Evolutionary conservation across 1,140 invertebrate species (phyloP), one percentile per base, ranked within the genome.

Genomic region (Cydia pomonella): DNA sequence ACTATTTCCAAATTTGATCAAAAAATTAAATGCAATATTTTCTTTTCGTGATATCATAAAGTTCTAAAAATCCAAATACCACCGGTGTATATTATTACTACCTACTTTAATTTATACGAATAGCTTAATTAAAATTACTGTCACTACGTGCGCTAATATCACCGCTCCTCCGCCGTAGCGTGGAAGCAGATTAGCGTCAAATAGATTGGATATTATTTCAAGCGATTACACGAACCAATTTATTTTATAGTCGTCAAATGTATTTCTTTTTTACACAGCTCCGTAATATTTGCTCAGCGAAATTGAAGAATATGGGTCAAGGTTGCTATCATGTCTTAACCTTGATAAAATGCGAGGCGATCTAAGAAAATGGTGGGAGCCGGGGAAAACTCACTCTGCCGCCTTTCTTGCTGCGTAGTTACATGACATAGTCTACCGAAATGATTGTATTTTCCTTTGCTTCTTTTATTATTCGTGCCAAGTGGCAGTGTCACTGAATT

Each of bases 341-440:
- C 64, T 69, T 69, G 64, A 69, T 69, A 69, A 33, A 69, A 59
- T 59, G 64, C 25, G 64, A 69, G 63, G 27, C 64, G 18, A 59
- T 59, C 7, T 18, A 69, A 41, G 64, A 38, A 66, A 69, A 38
- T 69, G 64, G 64, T 16, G 7, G 64, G 16, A 13, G 5, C 29
- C n/a, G 27, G 64, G 27, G 29, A 38, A 38, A 64, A 64, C 23
- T 64, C 53, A 59, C 21, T 59, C 53, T 59, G 3, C 10, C 7
- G 18, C 53, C 18, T 59, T 23, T 59, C 7, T 21, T 23, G 2
- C 16, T 23, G 21, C 12, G 59, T 63, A 63, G 63, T 16, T 16
- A 33, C 27, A n/a, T 18, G 10, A 64, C 16, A 33, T 29, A 33
- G 27, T 29, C 27, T 33, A 66, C 63, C 25, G 16, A 66, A 66